phyloP scores from a whole-genome alignment of 2,888 invertebrate species.

The Lepidochrysops patricia region DNA sequence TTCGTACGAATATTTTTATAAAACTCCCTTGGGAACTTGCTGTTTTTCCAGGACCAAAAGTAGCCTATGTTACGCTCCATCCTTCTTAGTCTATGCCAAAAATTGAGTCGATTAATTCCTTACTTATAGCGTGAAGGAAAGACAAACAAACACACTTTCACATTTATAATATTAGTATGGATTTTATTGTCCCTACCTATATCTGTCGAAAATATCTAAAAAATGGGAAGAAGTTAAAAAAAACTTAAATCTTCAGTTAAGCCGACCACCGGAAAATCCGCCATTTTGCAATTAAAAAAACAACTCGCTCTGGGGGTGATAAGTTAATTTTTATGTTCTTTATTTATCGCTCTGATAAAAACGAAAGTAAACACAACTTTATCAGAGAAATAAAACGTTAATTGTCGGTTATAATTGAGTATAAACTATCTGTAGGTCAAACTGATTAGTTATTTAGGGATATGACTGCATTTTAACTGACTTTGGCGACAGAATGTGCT shows the following conservation, averaged over 20 bases:
- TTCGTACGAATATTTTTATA: too few relatives aligned
- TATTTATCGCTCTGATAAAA: background rate
- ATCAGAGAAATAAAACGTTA: constrained; percentile 54
- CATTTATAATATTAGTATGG: too few relatives aligned
- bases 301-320: background rate
- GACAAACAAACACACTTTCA: too few relatives aligned
- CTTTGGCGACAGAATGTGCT: background rate
- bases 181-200: too few relatives aligned
- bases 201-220: too few relatives aligned
- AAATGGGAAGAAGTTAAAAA: background rate
- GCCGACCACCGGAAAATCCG: background rate
- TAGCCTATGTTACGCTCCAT: too few relatives aligned
- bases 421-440: constrained; percentile 59
- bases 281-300: background rate
- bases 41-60: too few relatives aligned
- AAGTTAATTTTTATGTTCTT: constrained; percentile 9
- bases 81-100: too few relatives aligned
- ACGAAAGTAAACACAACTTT: constrained; percentile 31
- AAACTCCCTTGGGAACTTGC: too few relatives aligned
- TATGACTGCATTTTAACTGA: background rate
- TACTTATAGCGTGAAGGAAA: too few relatives aligned
- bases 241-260: background rate
- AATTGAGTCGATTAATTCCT: too few relatives aligned
- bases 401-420: constrained; percentile 58
- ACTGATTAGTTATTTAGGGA: constrained; percentile 19